Evolutionary conservation across 2,113 vertebrate species (phyloP), one percentile per base, ranked within the genome.

Genomic region (Peromyscus californicus): DNA sequence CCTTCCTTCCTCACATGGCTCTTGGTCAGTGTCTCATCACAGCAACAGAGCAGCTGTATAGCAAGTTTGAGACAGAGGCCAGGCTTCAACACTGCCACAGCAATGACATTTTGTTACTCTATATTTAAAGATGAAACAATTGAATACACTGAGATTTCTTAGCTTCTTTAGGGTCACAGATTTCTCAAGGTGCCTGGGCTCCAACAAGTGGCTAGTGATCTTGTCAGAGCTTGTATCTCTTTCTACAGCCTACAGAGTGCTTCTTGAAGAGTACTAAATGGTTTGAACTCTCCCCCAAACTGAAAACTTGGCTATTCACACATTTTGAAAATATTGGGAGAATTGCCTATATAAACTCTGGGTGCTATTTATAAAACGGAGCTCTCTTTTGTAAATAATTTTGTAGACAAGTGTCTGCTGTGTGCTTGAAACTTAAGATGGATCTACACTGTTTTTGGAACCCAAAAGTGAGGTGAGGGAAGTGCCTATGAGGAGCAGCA

Each of bases 261-360:
- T 15, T 1, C 42, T 3, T 24, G 48, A 86, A 89, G 15, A 87
- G 29, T 67, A 90, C 45, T 67, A 76, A 61, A 19, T 67, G 29
- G n/a, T 63, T 91, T 82, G 65, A 51, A 26, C 31, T 93, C 75
- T 86, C 19, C 19, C 36, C 10, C 59, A 76, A 42, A 93, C 8
- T 29, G 29, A 94, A n/a, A 92, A 84, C 36, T 57, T 78, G 1
- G 7, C 12, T 90, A 51, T 86, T 86, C 69, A 82, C 4, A 9
- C 76, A 84, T 75, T 93, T 84, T 80, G 63, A 69, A 90, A 87
- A 80, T 70, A n/a, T 93, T 90, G 24, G 19, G 15, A 95, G 21
- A 90, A 90, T 5, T 75, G 4, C 17, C 31, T 70, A 21, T 36
- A 57, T 45, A 45, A 48, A 74, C 42, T 78, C 0, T 45, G 42